Evolutionary conservation across 2,888 invertebrate species (phyloP).

Genomic region (Cephus pulcher): DNA sequence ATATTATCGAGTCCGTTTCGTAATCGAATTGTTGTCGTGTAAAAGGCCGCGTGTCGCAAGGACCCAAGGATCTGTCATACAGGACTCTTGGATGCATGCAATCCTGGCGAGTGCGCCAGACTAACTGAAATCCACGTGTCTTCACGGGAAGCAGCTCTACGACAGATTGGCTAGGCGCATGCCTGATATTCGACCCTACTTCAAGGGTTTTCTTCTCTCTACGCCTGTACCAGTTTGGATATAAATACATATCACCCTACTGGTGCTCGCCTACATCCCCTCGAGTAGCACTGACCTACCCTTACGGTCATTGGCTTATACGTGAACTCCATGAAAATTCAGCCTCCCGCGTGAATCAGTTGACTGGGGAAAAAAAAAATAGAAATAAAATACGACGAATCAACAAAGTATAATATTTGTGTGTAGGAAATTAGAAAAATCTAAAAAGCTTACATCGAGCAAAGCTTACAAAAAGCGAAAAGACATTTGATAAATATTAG

Average conservation of each 20-base stretch:
- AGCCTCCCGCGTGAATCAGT: not conserved
- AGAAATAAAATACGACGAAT: not conserved
- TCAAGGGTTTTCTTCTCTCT: not conserved
- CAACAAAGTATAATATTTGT: not conserved
- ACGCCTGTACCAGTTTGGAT: conserved; percentile 7
- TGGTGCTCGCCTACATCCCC: conserved; percentile 17
- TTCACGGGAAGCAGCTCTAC: conserved; percentile 47
- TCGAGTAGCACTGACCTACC: conserved; percentile 27
- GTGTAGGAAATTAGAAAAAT: too few relatives aligned
- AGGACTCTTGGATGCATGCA: conserved; percentile 21
- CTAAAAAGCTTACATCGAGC: too few relatives aligned
- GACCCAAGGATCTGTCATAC: not conserved
- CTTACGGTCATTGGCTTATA: conserved; percentile 13
- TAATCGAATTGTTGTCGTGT: not conserved
- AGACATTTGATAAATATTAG: too few relatives aligned
- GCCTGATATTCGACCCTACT: conserved; percentile 36
- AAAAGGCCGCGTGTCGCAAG: not conserved
- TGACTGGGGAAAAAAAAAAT: not conserved
- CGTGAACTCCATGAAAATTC: not conserved
- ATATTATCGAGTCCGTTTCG: not conserved
- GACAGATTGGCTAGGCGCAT: conserved; percentile 44
- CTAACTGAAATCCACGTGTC: conserved; percentile 59
- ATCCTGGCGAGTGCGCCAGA: conserved; percentile 51
- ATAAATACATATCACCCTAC: conserved; percentile 7
- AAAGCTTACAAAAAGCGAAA: too few relatives aligned